Evolutionary conservation across 2,797 vertebrate genomes (phyloP).

Genomic region (Falco peregrinus): DNA sequence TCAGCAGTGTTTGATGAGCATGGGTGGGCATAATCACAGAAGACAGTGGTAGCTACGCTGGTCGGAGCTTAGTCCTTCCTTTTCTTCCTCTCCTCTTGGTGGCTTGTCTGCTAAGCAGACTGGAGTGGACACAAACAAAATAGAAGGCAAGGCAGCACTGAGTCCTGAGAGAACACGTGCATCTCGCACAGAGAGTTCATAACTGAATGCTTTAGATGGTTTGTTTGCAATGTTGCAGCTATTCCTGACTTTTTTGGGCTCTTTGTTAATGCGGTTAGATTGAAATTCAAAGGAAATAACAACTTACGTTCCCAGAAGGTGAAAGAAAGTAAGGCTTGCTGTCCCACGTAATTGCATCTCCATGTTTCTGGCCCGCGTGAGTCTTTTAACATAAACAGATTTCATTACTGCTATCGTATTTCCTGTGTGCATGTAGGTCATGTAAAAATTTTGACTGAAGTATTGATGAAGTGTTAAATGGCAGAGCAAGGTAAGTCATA

Average conservation of each 20-base stretch:
- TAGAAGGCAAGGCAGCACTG: not conserved
- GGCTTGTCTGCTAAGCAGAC: not conserved
- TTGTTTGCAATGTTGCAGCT: not conserved
- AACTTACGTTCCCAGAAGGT: not conserved
- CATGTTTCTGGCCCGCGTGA: not conserved
- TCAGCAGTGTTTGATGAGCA: not conserved
- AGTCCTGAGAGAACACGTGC: not conserved
- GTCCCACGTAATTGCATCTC: not conserved
- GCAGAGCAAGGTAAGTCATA: not conserved
- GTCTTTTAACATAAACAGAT: not conserved
- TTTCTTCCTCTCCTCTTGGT: not conserved
- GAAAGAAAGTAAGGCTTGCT: not conserved
- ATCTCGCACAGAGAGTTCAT: not conserved
- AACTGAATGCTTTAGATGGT: not conserved
- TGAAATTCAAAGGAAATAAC: constrained; percentile 24
- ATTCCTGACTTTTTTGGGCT: not conserved
- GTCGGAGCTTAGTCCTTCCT: not conserved
- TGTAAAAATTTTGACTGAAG: not conserved
- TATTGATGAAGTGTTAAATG: not conserved
- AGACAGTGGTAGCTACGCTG: not conserved
- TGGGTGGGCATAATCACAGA: constrained; percentile 3
- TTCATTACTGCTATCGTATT: not conserved
- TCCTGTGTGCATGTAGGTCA: not conserved
- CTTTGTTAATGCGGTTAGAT: not conserved
- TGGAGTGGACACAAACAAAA: not conserved